A percentile compares a stretch with the other conserved stretches of the same genome.
Evolutionary conservation across 2,113 vertebrate genomes (phyloP).

Genomic region (Poeciliopsis prolifica): DNA sequence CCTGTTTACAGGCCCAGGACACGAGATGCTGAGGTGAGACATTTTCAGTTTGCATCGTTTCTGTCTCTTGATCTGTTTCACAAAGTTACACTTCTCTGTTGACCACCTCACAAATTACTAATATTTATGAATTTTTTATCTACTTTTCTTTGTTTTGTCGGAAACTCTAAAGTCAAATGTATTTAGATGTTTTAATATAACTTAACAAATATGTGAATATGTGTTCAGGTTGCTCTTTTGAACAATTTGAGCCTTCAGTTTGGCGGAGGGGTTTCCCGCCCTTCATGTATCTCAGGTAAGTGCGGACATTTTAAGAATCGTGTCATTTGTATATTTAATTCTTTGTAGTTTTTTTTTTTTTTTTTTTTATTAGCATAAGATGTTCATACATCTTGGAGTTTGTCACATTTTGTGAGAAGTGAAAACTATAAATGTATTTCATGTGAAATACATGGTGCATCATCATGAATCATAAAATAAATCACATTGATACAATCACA

Average conservation of each 20-base stretch:
- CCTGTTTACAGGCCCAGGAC: conserved; percentile 80
- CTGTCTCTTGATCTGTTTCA: not conserved
- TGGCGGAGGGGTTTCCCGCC: conserved; percentile 29
- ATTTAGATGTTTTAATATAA: not conserved
- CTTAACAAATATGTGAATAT: not conserved
- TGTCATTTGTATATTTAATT: not conserved
- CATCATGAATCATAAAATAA: not conserved
- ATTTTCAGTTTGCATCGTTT: not conserved
- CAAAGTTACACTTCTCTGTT: not conserved
- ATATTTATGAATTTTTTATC: not conserved
- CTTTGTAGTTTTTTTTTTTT: not conserved
- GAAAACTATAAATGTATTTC: not conserved
- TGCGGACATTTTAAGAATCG: not conserved
- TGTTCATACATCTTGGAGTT: not conserved
- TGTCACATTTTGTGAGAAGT: not conserved
- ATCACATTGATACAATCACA: no score
- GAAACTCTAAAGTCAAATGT: no score
- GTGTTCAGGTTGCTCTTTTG: conserved; percentile 71
- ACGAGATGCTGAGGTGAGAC: conserved; percentile 84
- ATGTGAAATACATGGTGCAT: not conserved
- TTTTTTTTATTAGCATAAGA: not conserved
- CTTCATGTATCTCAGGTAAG: conserved; percentile 56
- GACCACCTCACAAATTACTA: not conserved
- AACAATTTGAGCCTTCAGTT: conserved; percentile 62
- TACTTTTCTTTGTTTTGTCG: no score